Percentiles rank a stretch among this genome's conserved stretches.
Conservation (phyloP, 1,140 invertebrate species). For the Cherax quadricarinatus region DNA sequence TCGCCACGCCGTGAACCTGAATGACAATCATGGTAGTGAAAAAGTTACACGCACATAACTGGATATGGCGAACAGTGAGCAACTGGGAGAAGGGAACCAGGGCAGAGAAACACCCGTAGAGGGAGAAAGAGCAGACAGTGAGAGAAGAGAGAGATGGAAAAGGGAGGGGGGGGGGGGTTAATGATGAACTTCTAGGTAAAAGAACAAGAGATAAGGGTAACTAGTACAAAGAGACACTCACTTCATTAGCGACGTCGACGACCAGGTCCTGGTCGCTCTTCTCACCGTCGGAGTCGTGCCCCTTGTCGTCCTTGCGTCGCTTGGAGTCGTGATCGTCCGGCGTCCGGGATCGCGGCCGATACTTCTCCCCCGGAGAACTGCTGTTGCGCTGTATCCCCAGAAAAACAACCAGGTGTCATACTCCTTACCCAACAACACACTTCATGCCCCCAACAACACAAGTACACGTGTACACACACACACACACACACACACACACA, state of each 20-base stretch:
- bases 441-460: not conserved
- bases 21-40: no score
- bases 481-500: slow-evolving; percentile 7
- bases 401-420: no score
- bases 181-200: no score
- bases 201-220: not conserved
- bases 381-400: slow-evolving; percentile 31
- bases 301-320: slow-evolving; percentile 70
- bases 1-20: no score
- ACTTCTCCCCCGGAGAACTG: slow-evolving; percentile 70
- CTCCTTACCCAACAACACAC: no score
- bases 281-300: slow-evolving; percentile 78
- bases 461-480: not conserved
- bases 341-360: slow-evolving; percentile 65
- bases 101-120: not conserved
- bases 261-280: slow-evolving; percentile 80
- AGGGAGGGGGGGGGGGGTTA: not conserved
- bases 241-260: slow-evolving; percentile 78
- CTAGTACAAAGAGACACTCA: not conserved
- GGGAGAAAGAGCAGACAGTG: not conserved
- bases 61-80: not conserved
- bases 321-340: slow-evolving; percentile 71
- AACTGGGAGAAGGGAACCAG: no score
- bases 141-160: not conserved
- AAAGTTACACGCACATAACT: not conserved